Base-by-base conservation (phyloP, 2,113 vertebrate genomes). In the Zootoca vivipara region DNA sequence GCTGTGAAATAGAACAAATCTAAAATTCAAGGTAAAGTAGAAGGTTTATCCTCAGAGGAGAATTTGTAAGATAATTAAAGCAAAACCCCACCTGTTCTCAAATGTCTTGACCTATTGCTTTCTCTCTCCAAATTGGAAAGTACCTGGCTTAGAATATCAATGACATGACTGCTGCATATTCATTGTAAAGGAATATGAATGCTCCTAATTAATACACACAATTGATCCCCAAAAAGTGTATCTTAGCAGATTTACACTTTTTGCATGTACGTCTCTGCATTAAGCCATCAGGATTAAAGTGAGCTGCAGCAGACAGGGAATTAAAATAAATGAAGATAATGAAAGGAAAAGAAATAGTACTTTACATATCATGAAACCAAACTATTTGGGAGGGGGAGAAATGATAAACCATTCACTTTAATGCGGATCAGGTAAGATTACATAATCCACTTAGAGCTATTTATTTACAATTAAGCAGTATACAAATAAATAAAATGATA, bases 1-100 rank as follows among this genome's bases (percentile, higher is more conserved):
- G 8, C 12, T n/a, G 28, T 46, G 30, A 78, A 78, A 65, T 56
- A 78, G 74, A 28, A 85, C 58, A 65, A 64, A 75, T 64, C 52
- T 85, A 85, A 75, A 85, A 46, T 78, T 85, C 73, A 64, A 67
- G 56, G 38, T 74, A 75, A 85, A 85, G 58, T 77, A 65, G 33
- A 77, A 64, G 26, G 28, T n/a, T 24, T 28, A 85, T 8, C 26
- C 35, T 42, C 62, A 65, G 38, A n/a, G 58, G 74, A 65, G 40
- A 85, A 65, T 7, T 4, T 78, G 58, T 24, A 26, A n/a, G 58
- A 67, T 67, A 77, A 85, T 46, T 65, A 78, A 85, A 85, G 75
- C 28, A 78, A 85, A 65, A 85, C 67, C 8, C 38, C 62, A 40
- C 62, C 81, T 65, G 22, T 86, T 78, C 30, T 86, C 74, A 69